Base-by-base conservation (phyloP, 1,140 invertebrate genomes). In the Dufourea novaeangliae region DNA sequence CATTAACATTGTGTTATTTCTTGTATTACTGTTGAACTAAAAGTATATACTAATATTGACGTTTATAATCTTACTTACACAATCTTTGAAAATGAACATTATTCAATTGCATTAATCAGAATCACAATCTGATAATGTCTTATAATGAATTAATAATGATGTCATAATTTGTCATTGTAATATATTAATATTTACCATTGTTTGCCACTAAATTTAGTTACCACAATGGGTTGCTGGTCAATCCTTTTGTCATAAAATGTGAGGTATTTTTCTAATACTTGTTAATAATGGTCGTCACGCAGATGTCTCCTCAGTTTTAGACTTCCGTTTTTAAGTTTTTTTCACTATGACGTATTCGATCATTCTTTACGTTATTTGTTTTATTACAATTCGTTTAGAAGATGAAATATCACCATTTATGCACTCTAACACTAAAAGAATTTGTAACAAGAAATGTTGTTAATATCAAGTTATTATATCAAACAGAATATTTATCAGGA, bases 181-280 rank as follows among this genome's bases (percentile, higher is more conserved):
- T 77, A 77, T 70, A 54, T 75, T 77, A 0, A 76, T 41, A 64
- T 54, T 34, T n/a, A 66, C 27, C n/a, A 63, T 71, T 44, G 34
- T 77, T 77, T 68, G 37, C 80, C 80, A 78, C 17, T 27, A 62
- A 46, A 79, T 71, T 67, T 70, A 74, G 0, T 84, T 81, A 71
- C 12, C 29, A 66, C 10, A 3, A 59, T 22, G 74, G 82, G 56
- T 85, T 81, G 82, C 83, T 84, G 83, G 83, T 39, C 74, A 61
- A 84, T 81, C 69, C 57, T 57, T 39, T 62, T 44, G 6, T 37
- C 32, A 64, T 41, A 76, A 82, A 72, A 59, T 44, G 11, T 69
- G 62, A 79, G 61, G 61, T 83, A 82, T 82, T 83, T 86, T 84
- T 84, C 71, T 75, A 80, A 67, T 56, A 22, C 50, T 22, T 34